Evolutionary conservation across 2,888 invertebrate genomes (phyloP).

Genomic region (Cerastis rubricosa): DNA sequence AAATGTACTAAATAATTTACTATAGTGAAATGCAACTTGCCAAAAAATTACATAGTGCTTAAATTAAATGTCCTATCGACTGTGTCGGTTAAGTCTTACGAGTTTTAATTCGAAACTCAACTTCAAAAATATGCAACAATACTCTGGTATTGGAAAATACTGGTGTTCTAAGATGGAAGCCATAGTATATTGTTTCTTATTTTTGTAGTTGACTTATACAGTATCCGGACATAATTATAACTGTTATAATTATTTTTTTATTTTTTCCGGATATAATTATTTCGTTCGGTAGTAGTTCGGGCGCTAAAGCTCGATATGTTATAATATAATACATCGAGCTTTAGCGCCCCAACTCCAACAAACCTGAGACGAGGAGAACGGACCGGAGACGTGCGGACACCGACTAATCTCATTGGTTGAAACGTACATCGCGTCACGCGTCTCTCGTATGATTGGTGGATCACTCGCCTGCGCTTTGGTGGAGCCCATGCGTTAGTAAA

Average conservation of each 20-base stretch:
- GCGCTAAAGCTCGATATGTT: too few species aligned
- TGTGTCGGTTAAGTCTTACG: constrained; percentile 12
- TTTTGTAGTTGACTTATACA: constrained; percentile 22
- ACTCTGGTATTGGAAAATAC: neutral
- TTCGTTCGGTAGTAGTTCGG: too few species aligned
- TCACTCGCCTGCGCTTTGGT: neutral
- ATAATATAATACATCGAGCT: neutral
- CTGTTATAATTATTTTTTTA: too few species aligned
- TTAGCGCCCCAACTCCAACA: neutral
- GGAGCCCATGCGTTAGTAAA: neutral
- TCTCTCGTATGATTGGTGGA: too few species aligned
- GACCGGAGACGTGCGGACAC: neutral
- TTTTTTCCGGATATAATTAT: too few species aligned
- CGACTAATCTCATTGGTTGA: neutral
- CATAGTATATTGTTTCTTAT: constrained; percentile 1
- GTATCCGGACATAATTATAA: neutral
- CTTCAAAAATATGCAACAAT: constrained; percentile 16
- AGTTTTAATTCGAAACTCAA: neutral
- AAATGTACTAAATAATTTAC: constrained; percentile 3
- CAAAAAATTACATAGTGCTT: constrained; percentile 22
- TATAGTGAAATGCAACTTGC: constrained; percentile 22
- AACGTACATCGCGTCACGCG: too few species aligned
- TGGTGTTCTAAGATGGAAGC: neutral
- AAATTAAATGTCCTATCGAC: constrained; percentile 5
- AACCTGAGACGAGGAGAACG: neutral